These are phyloP conservation scores for Thaumetopoea pityocampa DNA, from an alignment of 1,140 invertebrate genomes.

Conservation along the genomic window DNA sequence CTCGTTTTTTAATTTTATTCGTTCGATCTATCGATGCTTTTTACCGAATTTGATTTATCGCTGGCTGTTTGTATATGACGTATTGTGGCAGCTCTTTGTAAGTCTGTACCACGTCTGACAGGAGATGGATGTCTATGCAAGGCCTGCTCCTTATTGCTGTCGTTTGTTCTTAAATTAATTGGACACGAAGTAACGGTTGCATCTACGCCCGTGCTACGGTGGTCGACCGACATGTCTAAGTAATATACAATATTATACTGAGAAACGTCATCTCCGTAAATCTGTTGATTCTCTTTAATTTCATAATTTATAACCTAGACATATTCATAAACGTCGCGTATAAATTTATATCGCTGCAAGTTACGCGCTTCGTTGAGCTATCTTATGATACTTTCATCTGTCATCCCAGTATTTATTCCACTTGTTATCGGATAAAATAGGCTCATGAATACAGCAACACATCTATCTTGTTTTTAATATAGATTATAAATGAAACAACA, in stretches of 20 bases:
- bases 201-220: constrained; percentile 19
- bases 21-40: constrained; percentile 32
- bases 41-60: constrained; percentile 57
- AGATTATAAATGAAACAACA: no score
- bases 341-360: constrained; percentile 10
- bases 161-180: constrained; percentile 62
- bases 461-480: constrained; percentile 3
- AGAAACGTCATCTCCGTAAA: constrained; percentile 34
- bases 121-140: constrained; percentile 52
- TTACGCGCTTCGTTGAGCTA: constrained; percentile 8
- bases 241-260: constrained; percentile 36
- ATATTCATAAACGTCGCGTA: constrained; percentile 8
- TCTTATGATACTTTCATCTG: constrained; percentile 7
- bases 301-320: constrained; percentile 35
- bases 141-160: constrained; percentile 52
- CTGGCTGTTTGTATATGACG: constrained; percentile 35
- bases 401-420: constrained; percentile 14
- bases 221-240: constrained; percentile 24
- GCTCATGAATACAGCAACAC: no score
- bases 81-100: constrained; percentile 35
- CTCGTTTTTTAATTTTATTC: constrained; percentile 41
- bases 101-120: constrained; percentile 33
- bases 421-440: no score
- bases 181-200: constrained; percentile 55
- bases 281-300: constrained; percentile 30